A percentile compares a stretch with the other conserved stretches of the same genome.
Evolutionary conservation across 1,140 invertebrate species (phyloP).

Genomic region (Penaeus chinensis): DNA sequence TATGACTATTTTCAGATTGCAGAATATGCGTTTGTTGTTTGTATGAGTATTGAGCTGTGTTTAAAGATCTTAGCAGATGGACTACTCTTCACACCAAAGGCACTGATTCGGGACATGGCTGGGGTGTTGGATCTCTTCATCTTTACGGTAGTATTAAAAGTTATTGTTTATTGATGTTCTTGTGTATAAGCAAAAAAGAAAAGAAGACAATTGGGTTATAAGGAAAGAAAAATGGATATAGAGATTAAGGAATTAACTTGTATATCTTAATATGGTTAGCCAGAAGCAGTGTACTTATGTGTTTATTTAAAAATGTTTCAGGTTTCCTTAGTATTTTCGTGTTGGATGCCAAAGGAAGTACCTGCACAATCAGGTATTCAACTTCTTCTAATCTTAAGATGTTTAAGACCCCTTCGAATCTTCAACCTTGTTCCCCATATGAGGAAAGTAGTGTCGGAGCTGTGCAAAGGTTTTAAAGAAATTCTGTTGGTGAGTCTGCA

Average conservation of each 20-base stretch:
- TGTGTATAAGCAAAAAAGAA: not conserved
- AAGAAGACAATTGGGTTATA: not conserved
- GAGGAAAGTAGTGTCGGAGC: slow-evolving; percentile 98
- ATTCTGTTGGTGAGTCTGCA: slow-evolving; percentile 85
- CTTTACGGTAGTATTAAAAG: slow-evolving; percentile 82
- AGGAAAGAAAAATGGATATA: no score
- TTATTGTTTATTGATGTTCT: not conserved
- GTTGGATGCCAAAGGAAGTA: slow-evolving; percentile 95
- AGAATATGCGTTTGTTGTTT: slow-evolving; percentile 97
- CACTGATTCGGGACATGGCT: slow-evolving; percentile 96
- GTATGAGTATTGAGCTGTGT: slow-evolving; percentile 96
- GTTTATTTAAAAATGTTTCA: slow-evolving; percentile 66
- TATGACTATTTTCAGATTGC: slow-evolving; percentile 78
- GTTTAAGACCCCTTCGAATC: slow-evolving; percentile 94
- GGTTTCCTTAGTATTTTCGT: slow-evolving; percentile 93
- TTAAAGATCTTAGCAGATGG: slow-evolving; percentile 98
- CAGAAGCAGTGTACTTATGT: not conserved
- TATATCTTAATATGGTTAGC: no score
- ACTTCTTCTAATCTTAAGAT: slow-evolving; percentile 95
- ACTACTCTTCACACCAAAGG: slow-evolving; percentile 98
- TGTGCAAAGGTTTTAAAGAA: slow-evolving; percentile 99
- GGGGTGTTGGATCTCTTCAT: slow-evolving; percentile 97
- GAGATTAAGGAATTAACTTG: no score
- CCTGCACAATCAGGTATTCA: slow-evolving; percentile 93
- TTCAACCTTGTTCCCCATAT: slow-evolving; percentile 99